phyloP scores from a whole-genome alignment of 2,113 vertebrate species.

The Ramphastos sulfuratus region DNA sequence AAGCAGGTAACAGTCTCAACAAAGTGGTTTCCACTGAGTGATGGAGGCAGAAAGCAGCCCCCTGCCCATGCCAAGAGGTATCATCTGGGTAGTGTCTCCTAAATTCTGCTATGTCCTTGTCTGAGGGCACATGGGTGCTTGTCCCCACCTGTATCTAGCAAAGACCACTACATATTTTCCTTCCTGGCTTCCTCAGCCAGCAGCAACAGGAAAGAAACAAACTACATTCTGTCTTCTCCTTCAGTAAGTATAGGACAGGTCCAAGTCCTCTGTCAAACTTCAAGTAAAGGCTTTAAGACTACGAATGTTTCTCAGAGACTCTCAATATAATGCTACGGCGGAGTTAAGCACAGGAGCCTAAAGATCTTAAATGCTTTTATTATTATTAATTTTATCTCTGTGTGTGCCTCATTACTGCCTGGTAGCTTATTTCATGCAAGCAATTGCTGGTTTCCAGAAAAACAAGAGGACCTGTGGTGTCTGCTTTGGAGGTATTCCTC shows the following conservation, averaged over 20 bases:
- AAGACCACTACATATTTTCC: not conserved
- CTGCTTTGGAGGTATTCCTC: slow-evolving; percentile 52
- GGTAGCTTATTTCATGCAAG: slow-evolving; percentile 22
- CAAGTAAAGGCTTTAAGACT: not conserved
- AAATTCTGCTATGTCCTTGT: not conserved
- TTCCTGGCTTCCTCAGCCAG: not conserved
- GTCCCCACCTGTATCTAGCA: accelerated
- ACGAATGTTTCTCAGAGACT: not conserved
- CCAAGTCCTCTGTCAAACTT: not conserved
- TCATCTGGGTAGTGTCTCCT: not conserved
- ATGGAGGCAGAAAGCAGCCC: not conserved
- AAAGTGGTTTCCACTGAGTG: not conserved
- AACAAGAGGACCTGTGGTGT: slow-evolving; percentile 66
- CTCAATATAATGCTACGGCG: accelerated
- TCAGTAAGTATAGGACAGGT: too few species aligned
- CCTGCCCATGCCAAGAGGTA: not conserved
- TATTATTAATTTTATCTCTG: slow-evolving; percentile 15
- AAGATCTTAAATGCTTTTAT: not conserved
- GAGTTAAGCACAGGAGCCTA: not conserved
- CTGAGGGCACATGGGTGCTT: not conserved
- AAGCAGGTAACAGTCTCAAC: not conserved
- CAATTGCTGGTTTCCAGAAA: slow-evolving; percentile 52
- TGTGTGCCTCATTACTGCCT: slow-evolving; percentile 62
- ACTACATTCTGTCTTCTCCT: not conserved
- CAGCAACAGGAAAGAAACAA: not conserved